Evolutionary conservation across 2,113 vertebrate species (phyloP), one percentile per base, ranked within the genome.

Genomic region (Diadophis punctatus): DNA sequence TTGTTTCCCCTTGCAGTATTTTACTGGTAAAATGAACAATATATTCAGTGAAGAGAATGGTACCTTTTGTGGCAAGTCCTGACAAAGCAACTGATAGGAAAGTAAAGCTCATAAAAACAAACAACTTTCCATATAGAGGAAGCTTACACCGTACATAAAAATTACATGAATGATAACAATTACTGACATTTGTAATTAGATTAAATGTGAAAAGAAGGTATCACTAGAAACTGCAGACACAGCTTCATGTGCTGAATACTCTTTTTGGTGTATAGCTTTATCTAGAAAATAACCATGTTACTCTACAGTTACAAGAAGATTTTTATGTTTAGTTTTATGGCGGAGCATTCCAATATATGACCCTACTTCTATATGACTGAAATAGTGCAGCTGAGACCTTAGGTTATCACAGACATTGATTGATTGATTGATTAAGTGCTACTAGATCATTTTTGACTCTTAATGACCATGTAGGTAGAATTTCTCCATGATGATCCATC

Each of bases 131-230:
- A 49, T 39, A 63, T 5, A 88, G 93, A 95, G 90, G 4, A 10
- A 0, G 7, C 48, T 91, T 46, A 39, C 89, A 16, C 90, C 1
- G 7, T 56, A 58, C 56, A 53, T 25, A 93, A 16, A 80, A 1
- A 86, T 63, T 90, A 0, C 20, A 68, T 0, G 23, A n/a, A 68
- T 55, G 2, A 23, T 3, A 2, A 49, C 25, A 58, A 12, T 90
- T 52, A 91, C 85, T 60, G 9, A 85, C 88, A 94, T 87, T 95
- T 94, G n/a, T 58, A 85, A 58, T 48, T 55, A 52, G n/a, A 46
- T 14, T 91, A 95, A 93, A 46, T 52, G 68, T 23, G 48, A 89
- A 52, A 12, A 86, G 6, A 0, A 68, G 7, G 39, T 86, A 56
- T 4, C 23, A 58, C 9, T 27, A 27, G 11, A 90, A 34, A 80